Base-by-base conservation (phyloP, 35 echinoderm and acorn worm species). In the Amphiura filiformis region DNA sequence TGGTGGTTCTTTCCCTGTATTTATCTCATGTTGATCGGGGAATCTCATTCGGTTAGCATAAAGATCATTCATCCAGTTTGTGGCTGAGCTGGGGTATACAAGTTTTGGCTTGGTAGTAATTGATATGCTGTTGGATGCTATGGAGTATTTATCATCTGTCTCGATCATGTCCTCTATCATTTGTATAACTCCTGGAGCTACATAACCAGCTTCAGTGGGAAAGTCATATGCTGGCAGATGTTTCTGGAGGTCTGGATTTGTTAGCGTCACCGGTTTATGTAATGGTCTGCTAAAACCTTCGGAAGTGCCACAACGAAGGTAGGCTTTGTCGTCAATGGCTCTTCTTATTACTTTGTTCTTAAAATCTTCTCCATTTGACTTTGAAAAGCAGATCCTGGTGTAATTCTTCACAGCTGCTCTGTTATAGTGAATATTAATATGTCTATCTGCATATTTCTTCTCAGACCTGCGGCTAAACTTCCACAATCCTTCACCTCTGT, bases 161-260 rank as follows among this genome's bases (percentile, higher is more conserved):
- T 70, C 17, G 9, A 26, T 30, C 61, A 70, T 70, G 26, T 70
- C 26, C 26, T 70, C 61, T 30, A 70, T 23, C 26, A 70, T 70
- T 23, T 70, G 61, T 2, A 70, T 70, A 11, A 70, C 61, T 70
- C 61, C 61, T 26, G 61, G 61, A 70, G 61, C 61, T 5, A 70
- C 61, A 70, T 70, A 70, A 30, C 61, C 61, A 26, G 61, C 61
- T 30, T 70, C 61, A 70, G 7, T 70, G 61, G 61, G 61, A n/a
- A 70, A 70, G 61, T 70, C 61, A 70, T 70, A 70, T 70, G 61
- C 61, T 70, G 61, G 61, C 9, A 70, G 61, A 70, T 70, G 61
- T 30, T 70, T 70, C 15, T 26, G 17, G 7, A 70, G 15, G 1
- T 70, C 61, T 70, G 7, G 61, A 70, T 70, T 70, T 2, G 61